A percentile compares a stretch with the other conserved stretches of the same genome.
phyloP scores from a whole-genome alignment of 2,113 vertebrate genomes.

The Centropus unirufus region DNA sequence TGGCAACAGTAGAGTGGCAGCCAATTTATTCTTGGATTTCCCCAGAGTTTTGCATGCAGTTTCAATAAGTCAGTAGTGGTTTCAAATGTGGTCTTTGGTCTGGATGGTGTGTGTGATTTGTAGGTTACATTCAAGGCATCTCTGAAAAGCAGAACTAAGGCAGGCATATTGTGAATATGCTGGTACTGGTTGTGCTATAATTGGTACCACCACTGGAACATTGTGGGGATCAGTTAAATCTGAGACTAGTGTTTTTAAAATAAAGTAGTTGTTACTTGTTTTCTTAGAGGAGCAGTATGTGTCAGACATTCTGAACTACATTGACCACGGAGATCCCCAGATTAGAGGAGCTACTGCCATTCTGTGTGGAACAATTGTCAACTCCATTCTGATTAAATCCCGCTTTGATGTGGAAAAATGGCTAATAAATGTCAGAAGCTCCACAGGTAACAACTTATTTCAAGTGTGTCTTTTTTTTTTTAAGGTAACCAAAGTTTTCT shows the following conservation, averaged over 20 bases:
- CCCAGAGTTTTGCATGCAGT: background rate
- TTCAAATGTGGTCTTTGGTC: background rate
- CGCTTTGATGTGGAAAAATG: conserved; percentile 88
- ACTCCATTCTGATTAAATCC: conserved; percentile 87
- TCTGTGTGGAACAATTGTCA: conserved; percentile 89
- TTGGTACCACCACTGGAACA: background rate
- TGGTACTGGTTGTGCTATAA: background rate
- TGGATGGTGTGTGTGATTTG: background rate
- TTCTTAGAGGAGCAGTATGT: conserved; percentile 92
- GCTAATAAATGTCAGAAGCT: conserved; percentile 80
- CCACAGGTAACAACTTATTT: conserved; percentile 80
- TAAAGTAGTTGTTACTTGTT: conserved; percentile 55
- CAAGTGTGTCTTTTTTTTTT: background rate
- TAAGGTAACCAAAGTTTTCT: background rate
- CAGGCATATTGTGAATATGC: background rate
- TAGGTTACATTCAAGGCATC: background rate
- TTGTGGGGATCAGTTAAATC: background rate
- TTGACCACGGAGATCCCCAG: conserved; percentile 93
- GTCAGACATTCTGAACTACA: conserved; percentile 88
- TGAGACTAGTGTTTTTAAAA: conserved; percentile 57
- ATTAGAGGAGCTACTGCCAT: conserved; percentile 93
- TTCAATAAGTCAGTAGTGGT: background rate
- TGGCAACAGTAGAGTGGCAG: background rate
- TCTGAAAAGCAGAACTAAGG: background rate
- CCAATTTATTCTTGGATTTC: background rate